phyloP scores from a whole-genome alignment of 2,113 vertebrate species.

The Ictalurus furcatus region DNA sequence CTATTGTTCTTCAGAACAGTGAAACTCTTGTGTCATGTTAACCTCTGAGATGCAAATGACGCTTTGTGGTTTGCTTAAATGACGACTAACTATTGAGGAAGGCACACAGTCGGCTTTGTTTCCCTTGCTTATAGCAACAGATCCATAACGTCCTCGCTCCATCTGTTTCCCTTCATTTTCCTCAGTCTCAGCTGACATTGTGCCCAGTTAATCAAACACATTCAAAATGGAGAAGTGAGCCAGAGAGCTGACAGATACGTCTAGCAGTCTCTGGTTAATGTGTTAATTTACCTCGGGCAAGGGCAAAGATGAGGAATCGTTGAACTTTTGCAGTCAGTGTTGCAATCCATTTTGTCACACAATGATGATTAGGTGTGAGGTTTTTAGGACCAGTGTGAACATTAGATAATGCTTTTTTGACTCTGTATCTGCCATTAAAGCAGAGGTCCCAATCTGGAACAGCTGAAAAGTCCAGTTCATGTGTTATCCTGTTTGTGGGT shows the following conservation, averaged over 20 bases:
- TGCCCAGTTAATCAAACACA: slow-evolving; percentile 4
- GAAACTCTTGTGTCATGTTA: slow-evolving; percentile 59
- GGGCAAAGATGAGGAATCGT: not conserved
- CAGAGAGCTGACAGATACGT: slow-evolving; percentile 14
- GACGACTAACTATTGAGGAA: slow-evolving; percentile 40
- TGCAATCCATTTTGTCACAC: not conserved
- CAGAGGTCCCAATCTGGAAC: not conserved
- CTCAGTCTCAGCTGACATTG: not conserved
- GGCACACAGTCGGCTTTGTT: slow-evolving; percentile 65
- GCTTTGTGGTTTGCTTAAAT: slow-evolving; percentile 50
- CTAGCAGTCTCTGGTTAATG: not conserved
- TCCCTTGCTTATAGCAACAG: slow-evolving; percentile 51
- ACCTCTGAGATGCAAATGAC: slow-evolving; percentile 70
- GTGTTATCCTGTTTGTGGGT: not conserved
- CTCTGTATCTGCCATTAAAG: not conserved
- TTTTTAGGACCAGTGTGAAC: not conserved
- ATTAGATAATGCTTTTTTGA: not conserved
- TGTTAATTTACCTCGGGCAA: slow-evolving; percentile 1
- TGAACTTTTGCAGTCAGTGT: not conserved
- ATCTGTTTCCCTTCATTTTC: slow-evolving; percentile 29
- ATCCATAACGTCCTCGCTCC: slow-evolving; percentile 12
- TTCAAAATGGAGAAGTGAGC: slow-evolving; percentile 5
- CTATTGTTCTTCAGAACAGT: slow-evolving; percentile 59
- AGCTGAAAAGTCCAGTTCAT: not conserved
- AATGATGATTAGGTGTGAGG: not conserved